Evolutionary conservation across 1,140 invertebrate species (phyloP), one percentile per base, ranked within the genome.

Genomic region (Pygmarrhopalites habei): DNA sequence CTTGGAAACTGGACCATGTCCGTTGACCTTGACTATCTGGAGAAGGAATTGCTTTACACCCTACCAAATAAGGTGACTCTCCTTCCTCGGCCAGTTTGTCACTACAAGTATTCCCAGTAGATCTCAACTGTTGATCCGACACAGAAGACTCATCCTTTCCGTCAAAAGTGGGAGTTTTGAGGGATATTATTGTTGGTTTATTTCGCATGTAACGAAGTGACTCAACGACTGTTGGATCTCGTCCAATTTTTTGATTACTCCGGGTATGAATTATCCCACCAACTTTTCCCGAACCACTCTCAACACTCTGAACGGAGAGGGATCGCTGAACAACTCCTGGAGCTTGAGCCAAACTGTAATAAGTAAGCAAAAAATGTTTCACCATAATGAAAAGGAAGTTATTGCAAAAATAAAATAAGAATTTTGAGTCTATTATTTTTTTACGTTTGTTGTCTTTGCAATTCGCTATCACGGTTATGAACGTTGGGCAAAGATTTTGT

Each of bases 101-200:
- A 19, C 41, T n/a, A 60, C 12, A 7, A 35, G n/a, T 51, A 17
- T 60, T 32, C 17, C 23, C 30, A 25, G n/a, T 23, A 28, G 23
- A 12, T n/a, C n/a, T n/a, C n/a, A n/a, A 43, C 25, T 19, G 15
- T 39, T 23, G 14, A 39, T 39, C 21, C 12, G n/a, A 32, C 4
- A 3, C 43, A 10, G 41, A 14, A 21, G 21, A 19, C 2, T 49
- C 47, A 21, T 56, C 56, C 15, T 41, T 57, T 56, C 62, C 55
- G 44, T 68, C 67, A 26, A 39, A 66, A 46, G 63, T 65, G 2
- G 87, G 87, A 2, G 86, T 84, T 75, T 88, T 87, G 68, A 90
- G 88, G 1, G 88, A 86, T 41, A 92, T 89, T 47, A 92, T 88
- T 0, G 88, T 88, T 1, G 89, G 89, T 72, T 91, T 92, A 52